Conservation (phyloP, 2,113 vertebrate species). For the Rallus limicola region DNA sequence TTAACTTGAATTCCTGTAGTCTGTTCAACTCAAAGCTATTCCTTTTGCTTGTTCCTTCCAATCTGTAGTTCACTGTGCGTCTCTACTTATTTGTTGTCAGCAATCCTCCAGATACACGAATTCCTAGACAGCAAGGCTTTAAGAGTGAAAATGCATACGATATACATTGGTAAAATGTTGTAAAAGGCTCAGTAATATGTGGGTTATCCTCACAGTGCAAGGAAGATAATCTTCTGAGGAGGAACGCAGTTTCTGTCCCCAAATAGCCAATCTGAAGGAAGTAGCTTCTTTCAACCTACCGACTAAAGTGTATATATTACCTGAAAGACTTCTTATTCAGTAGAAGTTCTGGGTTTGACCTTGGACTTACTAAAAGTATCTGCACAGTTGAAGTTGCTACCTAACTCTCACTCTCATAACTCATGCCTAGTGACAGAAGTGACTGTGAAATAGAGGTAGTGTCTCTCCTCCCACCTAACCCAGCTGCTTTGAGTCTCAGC, state of each 20-base stretch:
- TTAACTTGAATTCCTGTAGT: background rate
- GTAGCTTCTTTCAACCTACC: background rate
- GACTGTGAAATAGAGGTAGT: background rate
- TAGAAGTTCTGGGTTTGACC: constrained; percentile 14
- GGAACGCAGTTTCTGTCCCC: background rate
- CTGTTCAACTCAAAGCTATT: background rate
- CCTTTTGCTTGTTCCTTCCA: background rate
- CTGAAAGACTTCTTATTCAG: background rate
- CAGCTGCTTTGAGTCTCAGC: constrained; percentile 59
- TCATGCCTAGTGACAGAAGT: constrained; percentile 22
- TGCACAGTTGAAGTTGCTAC: constrained; percentile 7
- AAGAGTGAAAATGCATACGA: background rate
- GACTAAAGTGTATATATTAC: background rate
- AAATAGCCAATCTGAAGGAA: background rate
- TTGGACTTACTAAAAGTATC: background rate
- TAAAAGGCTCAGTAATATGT: background rate
- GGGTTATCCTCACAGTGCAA: background rate
- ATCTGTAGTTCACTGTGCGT: background rate
- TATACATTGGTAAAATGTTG: background rate
- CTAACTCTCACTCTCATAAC: background rate
- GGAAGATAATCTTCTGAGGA: background rate
- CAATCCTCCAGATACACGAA: background rate
- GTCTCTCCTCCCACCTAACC: constrained; percentile 42
- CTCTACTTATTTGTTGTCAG: background rate
- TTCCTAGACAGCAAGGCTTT: background rate